Evolutionary conservation across 2,888 invertebrate species (phyloP).

Genomic region (Blera fallax): DNA sequence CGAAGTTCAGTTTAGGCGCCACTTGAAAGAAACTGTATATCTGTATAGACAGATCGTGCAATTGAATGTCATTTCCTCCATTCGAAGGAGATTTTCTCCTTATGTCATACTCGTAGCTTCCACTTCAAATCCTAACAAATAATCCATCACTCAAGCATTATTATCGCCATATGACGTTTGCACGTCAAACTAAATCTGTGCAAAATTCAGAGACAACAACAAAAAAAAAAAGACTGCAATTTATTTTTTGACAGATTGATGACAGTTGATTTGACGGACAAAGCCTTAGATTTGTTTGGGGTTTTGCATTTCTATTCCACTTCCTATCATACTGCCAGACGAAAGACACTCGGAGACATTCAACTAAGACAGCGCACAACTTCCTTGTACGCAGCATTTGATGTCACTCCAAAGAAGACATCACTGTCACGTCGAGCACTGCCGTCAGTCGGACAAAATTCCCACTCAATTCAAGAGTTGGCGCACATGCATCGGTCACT

Average conservation of each 20-base stretch:
- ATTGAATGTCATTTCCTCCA: slow-evolving; percentile 9
- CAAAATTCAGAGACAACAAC: background rate
- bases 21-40: background rate
- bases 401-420: slow-evolving; percentile 51
- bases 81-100: slow-evolving; percentile 11
- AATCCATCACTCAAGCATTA: slow-evolving; percentile 31
- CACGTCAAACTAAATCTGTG: slow-evolving; percentile 36
- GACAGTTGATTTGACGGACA: slow-evolving; percentile 65
- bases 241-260: slow-evolving; percentile 66
- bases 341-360: slow-evolving; percentile 25
- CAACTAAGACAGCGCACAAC: slow-evolving; percentile 42
- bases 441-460: slow-evolving; percentile 21
- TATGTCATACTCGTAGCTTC: slow-evolving; percentile 13
- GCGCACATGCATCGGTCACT: slow-evolving; percentile 53
- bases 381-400: slow-evolving; percentile 63
- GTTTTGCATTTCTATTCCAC: slow-evolving; percentile 33
- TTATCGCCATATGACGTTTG: slow-evolving; percentile 34
- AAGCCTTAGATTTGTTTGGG: slow-evolving; percentile 11
- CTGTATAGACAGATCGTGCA: background rate
- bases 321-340: slow-evolving; percentile 27
- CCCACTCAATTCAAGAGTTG: slow-evolving; percentile 54
- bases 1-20: slow-evolving; percentile 23
- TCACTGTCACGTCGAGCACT: slow-evolving; percentile 50
- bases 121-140: slow-evolving; percentile 7
- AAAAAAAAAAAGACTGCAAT: slow-evolving; percentile 19